Evolutionary conservation across 35 echinoderm and acorn worm genomes (phyloP).

Genomic region (Ophioderma brevispina): DNA sequence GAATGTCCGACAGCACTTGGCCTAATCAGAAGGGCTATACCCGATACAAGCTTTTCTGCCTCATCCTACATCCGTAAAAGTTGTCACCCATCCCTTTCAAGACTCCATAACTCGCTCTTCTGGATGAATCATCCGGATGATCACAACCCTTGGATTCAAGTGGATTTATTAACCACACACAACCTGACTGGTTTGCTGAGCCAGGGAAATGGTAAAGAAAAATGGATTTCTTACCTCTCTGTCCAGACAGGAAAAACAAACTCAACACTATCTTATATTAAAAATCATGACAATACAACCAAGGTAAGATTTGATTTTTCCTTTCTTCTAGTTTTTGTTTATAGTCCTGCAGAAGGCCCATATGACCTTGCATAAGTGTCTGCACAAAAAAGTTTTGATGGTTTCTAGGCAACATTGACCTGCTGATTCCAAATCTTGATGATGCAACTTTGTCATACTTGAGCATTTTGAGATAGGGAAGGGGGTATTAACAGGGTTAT

Average conservation of each 20-base stretch:
- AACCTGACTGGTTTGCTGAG: background rate
- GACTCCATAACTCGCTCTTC: background rate
- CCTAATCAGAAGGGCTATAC: background rate
- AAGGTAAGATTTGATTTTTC: too few species aligned
- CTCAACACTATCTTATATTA: background rate
- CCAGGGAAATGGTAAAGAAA: background rate
- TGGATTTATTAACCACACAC: background rate
- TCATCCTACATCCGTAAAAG: background rate
- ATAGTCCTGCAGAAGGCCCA: too few species aligned
- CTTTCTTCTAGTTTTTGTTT: too few species aligned
- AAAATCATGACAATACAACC: background rate
- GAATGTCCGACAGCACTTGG: background rate
- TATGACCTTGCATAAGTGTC: too few species aligned
- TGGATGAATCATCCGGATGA: background rate
- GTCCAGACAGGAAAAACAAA: background rate
- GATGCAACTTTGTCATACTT: too few species aligned
- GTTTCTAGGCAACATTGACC: too few species aligned
- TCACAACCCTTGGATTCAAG: background rate
- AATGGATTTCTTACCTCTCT: background rate
- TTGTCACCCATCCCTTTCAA: background rate
- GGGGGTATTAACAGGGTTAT: too few species aligned
- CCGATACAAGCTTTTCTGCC: background rate
- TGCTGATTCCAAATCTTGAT: too few species aligned
- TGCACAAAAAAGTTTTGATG: too few species aligned
- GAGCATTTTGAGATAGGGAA: too few species aligned